These are phyloP conservation scores for Apolygus lucorum DNA, from an alignment of 1,140 invertebrate species.

Conservation along the genomic window DNA sequence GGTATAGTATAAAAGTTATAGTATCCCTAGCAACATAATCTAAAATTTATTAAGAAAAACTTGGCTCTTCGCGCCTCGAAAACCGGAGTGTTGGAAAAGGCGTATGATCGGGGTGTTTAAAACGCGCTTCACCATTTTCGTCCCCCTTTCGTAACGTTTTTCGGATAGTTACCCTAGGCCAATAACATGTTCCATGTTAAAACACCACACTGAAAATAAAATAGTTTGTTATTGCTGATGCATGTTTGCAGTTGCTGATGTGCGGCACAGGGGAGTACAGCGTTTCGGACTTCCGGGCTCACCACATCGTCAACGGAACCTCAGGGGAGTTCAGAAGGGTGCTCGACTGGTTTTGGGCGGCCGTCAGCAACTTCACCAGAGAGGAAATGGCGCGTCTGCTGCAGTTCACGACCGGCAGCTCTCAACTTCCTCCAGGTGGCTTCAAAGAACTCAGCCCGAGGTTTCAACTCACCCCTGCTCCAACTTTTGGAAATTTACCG, in stretches of 20 bases:
- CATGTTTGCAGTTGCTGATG: conserved; percentile 65
- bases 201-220: too few relatives aligned
- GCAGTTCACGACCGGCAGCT: conserved; percentile 91
- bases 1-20: too few relatives aligned
- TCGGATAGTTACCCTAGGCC: too few relatives aligned
- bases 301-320: conserved; percentile 77
- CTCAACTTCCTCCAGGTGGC: conserved; percentile 83
- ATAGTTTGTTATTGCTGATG: too few relatives aligned
- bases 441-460: conserved; percentile 78
- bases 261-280: conserved; percentile 91
- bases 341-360: conserved; percentile 90
- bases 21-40: too few relatives aligned
- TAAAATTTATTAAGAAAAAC: too few relatives aligned
- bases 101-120: too few relatives aligned
- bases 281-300: conserved; percentile 76
- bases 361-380: conserved; percentile 80
- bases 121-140: too few relatives aligned
- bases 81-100: too few relatives aligned
- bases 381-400: conserved; percentile 88
- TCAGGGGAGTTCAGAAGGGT: conserved; percentile 75
- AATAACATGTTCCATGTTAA: too few relatives aligned
- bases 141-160: too few relatives aligned
- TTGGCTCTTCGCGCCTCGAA: too few relatives aligned
- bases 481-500: conserved; percentile 80
- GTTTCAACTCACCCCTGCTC: conserved; percentile 83